Conservation (phyloP, 2,113 vertebrate species). For the Actenoides lindsayi region DNA sequence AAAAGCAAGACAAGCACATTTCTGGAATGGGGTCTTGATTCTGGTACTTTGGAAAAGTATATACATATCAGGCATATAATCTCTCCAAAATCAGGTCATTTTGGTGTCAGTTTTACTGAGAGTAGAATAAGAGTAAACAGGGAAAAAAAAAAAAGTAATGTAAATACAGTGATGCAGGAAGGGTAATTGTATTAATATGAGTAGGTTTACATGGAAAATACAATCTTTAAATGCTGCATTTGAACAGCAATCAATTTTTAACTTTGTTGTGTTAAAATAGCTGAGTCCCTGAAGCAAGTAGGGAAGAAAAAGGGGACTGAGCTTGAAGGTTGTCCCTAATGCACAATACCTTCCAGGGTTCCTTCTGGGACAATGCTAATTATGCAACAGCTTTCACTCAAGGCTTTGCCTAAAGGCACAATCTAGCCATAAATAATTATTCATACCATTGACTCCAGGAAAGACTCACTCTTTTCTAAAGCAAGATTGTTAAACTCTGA, state of each 20-base stretch:
- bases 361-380: constrained; percentile 6
- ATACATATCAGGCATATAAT: background rate
- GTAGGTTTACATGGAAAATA: background rate
- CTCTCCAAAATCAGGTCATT: background rate
- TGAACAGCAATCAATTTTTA: background rate
- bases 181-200: background rate
- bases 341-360: background rate
- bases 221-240: background rate
- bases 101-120: background rate
- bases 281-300: background rate
- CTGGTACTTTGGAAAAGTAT: background rate
- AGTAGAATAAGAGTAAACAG: background rate
- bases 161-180: background rate
- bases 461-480: background rate
- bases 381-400: background rate
- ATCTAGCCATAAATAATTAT: constrained; percentile 7
- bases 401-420: background rate
- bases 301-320: background rate
- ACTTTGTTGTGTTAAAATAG: background rate
- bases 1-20: background rate
- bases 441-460: background rate
- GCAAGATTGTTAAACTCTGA: background rate
- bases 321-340: background rate
- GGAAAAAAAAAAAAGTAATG: background rate
- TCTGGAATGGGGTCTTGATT: background rate